Evolutionary conservation across 92 coral and sea anemone species (phyloP), one percentile per base, ranked within the genome.

Genomic region (Umimayanthus chanpuru): DNA sequence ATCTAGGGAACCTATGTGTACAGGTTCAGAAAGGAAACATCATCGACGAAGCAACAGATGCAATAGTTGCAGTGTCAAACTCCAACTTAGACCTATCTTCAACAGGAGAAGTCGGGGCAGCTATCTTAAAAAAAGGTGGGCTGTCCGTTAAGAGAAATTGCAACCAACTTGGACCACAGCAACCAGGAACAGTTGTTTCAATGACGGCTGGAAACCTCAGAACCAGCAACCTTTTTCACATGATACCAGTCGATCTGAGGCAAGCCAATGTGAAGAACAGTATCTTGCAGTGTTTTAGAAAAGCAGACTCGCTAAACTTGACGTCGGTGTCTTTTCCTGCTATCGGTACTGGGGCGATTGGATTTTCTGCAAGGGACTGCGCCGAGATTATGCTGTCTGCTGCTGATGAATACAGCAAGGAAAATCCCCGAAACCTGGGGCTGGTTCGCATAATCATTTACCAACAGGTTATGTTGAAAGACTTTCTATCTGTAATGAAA

Each of bases 91-190:
- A 89, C 49, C 25, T 93, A 16, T 6, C 67, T 2, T 58, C 55
- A 58, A 85, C 79, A 18, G 93, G 93, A 0, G 94, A 90, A 1
- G 96, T 92, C 9, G 95, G 91, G 3, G 86, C 89, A 44, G 98
- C 93, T n/a, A 81, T 94, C 47, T 80, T 89, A 14, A 74, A 16
- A 32, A 58, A 77, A 61, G 98, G 96, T 38, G 96, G 96, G n/a
- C 11, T 1, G 6, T 83, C 92, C 39, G 85, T 94, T 30, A 81
- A 85, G 81, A 20, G 11, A 6, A 91, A 93, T 72, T 89, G 94
- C 73, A 5, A 66, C 16, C 56, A 21, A 1, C 53, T 39, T 20
- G 89, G 91, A 9, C 43, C 20, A 1, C 88, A 88, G 41, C 61
- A 0, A 21, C 85, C 79, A 16, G 92, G 91, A 1, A 30, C 85